phyloP scores from a whole-genome alignment of 1,140 invertebrate genomes.

The Leucophenga varia region DNA sequence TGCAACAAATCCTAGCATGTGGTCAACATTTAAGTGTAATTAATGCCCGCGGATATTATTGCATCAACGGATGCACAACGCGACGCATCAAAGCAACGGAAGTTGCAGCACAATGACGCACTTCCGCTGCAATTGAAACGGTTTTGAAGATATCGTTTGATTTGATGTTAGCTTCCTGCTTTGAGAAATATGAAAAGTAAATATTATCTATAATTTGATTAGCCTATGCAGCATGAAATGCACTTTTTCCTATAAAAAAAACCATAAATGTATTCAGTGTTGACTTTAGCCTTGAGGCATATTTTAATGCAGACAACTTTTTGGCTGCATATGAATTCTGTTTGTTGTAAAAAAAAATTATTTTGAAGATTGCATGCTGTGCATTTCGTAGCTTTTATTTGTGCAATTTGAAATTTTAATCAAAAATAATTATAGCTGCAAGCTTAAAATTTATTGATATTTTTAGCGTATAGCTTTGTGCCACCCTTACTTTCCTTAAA shows the following conservation, averaged over 20 bases:
- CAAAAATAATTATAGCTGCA: no score
- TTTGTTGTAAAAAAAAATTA: no score
- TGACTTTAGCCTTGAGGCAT: no score
- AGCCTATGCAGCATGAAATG: slow-evolving; percentile 17
- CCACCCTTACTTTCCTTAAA: no score
- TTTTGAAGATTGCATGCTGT: no score
- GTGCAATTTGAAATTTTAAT: no score
- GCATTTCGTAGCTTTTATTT: no score
- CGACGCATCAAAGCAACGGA: slow-evolving; percentile 7
- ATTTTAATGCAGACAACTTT: no score
- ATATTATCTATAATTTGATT: slow-evolving; percentile 51
- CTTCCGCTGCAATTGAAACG: slow-evolving; percentile 12
- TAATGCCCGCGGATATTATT: slow-evolving; percentile 38
- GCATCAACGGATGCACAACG: background rate
- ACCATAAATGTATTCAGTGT: no score
- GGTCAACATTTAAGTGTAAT: slow-evolving; percentile 54
- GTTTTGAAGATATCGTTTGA: background rate
- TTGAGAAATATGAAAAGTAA: slow-evolving; percentile 39
- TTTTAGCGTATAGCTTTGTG: no score
- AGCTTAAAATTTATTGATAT: no score
- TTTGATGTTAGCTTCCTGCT: slow-evolving; percentile 5
- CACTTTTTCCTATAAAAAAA: slow-evolving; percentile 17
- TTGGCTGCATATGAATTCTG: no score
- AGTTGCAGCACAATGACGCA: slow-evolving; percentile 30
- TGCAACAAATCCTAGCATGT: slow-evolving; percentile 47